Evolutionary conservation across 1,140 invertebrate species (phyloP).

Genomic region (Lithobius niger): DNA sequence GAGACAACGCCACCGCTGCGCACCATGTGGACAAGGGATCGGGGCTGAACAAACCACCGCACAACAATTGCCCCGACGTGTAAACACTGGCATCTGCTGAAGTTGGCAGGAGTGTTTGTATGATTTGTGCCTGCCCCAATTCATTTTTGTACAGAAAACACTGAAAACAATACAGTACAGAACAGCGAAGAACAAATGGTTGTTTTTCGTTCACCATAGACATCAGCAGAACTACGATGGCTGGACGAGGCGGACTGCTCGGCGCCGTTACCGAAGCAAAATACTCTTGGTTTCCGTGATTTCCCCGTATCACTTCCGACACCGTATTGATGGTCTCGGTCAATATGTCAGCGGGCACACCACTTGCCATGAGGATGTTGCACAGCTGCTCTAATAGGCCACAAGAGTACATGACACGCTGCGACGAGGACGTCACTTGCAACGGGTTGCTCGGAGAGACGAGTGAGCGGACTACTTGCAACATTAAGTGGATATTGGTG

Average conservation of each 20-base stretch:
- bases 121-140: slow-evolving; percentile 67
- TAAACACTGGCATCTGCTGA: slow-evolving; percentile 46
- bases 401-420: slow-evolving; percentile 71
- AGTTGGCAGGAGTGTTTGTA: slow-evolving; percentile 81
- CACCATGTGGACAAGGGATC: slow-evolving; percentile 97
- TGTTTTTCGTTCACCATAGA: slow-evolving; percentile 99
- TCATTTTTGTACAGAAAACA: slow-evolving; percentile 92
- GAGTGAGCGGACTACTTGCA: slow-evolving; percentile 72
- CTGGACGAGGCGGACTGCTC: slow-evolving; percentile 79
- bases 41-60: slow-evolving; percentile 77
- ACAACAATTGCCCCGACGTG: slow-evolving; percentile 75
- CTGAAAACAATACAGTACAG: slow-evolving; percentile 94
- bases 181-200: slow-evolving; percentile 75
- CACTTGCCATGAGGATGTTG: slow-evolving; percentile 81
- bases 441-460: slow-evolving; percentile 78
- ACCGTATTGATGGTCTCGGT: slow-evolving; percentile 93
- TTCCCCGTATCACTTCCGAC: slow-evolving; percentile 85
- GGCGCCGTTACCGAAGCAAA: slow-evolving; percentile 84
- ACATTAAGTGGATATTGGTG: slow-evolving; percentile 79
- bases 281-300: slow-evolving; percentile 80
- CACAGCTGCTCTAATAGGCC: slow-evolving; percentile 57
- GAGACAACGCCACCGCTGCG: slow-evolving; percentile 76
- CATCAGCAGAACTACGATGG: slow-evolving; percentile 87
- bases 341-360: slow-evolving; percentile 90
- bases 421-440: slow-evolving; percentile 62